Evolutionary conservation across 2,888 invertebrate species (phyloP).

Genomic region (Choreutis nemorana): DNA sequence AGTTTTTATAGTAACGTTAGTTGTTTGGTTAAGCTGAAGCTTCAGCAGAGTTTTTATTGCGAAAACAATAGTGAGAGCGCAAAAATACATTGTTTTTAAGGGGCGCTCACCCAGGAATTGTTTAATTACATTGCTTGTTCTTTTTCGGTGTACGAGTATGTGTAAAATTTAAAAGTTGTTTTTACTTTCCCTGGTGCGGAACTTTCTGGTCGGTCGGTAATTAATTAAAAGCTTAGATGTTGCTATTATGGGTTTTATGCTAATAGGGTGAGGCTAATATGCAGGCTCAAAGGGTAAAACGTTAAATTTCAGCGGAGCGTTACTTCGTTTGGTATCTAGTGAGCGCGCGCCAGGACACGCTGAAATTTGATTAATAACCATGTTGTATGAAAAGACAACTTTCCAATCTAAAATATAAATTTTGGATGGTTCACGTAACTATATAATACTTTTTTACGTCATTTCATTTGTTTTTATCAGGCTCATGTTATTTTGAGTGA

Average conservation of each 20-base stretch:
- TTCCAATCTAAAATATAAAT: too few relatives aligned
- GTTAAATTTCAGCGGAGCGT: slow-evolving; percentile 45
- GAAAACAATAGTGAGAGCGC: slow-evolving; percentile 9
- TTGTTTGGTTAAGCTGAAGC: slow-evolving; percentile 16
- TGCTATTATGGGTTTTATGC: slow-evolving; percentile 56
- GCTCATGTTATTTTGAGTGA: too few relatives aligned
- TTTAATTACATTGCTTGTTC: slow-evolving; percentile 20
- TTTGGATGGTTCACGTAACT: too few relatives aligned
- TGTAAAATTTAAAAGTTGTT: neutral
- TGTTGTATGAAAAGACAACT: slow-evolving; percentile 16
- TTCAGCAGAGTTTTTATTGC: slow-evolving; percentile 7
- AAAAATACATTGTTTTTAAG: slow-evolving; percentile 7
- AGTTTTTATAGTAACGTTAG: slow-evolving; percentile 27
- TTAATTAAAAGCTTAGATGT: slow-evolving; percentile 57
- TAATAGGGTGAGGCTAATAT: slow-evolving; percentile 52
- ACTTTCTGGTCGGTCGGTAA: slow-evolving; percentile 41
- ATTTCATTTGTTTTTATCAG: too few relatives aligned
- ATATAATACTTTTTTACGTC: too few relatives aligned
- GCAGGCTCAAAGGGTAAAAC: slow-evolving; percentile 49
- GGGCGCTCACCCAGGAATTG: slow-evolving; percentile 15
- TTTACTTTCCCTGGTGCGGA: slow-evolving; percentile 17
- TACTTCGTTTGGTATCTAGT: slow-evolving; percentile 22
- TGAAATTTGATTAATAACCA: slow-evolving; percentile 31
- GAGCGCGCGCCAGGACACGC: slow-evolving; percentile 15
- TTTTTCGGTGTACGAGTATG: neutral